phyloP scores from a whole-genome alignment of 2,113 vertebrate species.

The Rhinichthys klamathensis region DNA sequence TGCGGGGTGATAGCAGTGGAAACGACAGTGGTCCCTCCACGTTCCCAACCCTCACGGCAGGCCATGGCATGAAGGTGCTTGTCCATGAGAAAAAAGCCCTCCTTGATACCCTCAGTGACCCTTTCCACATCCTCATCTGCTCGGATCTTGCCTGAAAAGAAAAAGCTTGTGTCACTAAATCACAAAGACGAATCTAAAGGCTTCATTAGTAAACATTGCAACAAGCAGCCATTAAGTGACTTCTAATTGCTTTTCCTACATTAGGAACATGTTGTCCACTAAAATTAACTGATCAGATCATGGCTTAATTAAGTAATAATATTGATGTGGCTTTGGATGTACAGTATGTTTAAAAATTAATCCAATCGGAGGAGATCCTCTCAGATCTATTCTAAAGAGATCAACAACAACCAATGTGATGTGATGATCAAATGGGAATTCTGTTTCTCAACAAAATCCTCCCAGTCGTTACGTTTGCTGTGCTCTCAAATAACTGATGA shows the following conservation, averaged over 20 bases:
- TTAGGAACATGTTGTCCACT: slow-evolving; percentile 10
- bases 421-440: slow-evolving; percentile 1
- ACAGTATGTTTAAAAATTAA: not conserved
- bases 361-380: not conserved
- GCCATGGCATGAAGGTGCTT: slow-evolving; percentile 74
- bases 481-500: not conserved
- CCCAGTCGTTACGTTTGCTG: not conserved
- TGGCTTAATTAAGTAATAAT: not conserved
- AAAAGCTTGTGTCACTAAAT: not conserved
- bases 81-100: slow-evolving; percentile 79
- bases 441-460: not conserved
- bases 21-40: slow-evolving; percentile 78
- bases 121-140: slow-evolving; percentile 70
- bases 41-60: slow-evolving; percentile 75
- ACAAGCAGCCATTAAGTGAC: not conserved
- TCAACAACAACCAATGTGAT: not conserved
- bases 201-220: not conserved
- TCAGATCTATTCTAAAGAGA: not conserved
- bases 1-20: slow-evolving; percentile 75
- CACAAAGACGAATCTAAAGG: not conserved
- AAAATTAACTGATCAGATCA: slow-evolving; percentile 14
- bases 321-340: not conserved
- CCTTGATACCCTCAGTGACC: slow-evolving; percentile 70
- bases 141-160: slow-evolving; percentile 67
- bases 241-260: slow-evolving; percentile 13